A percentile compares a stretch with the other conserved stretches of the same genome.
Evolutionary conservation across 2,113 vertebrate genomes (phyloP).

Genomic region (Silurus meridionalis): DNA sequence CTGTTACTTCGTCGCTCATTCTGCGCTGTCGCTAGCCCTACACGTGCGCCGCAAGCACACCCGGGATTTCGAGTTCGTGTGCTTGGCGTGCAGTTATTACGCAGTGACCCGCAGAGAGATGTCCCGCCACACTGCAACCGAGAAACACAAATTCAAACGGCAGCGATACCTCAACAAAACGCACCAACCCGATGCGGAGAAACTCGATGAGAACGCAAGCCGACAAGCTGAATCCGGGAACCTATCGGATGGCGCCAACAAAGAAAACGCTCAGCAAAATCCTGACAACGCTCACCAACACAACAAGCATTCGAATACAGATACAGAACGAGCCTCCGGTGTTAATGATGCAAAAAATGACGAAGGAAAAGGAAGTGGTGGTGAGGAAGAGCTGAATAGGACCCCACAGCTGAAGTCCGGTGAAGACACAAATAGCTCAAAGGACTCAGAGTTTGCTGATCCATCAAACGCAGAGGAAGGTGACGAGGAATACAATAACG

Average conservation of each 20-base stretch:
- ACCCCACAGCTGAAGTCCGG: neutral
- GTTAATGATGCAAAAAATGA: neutral
- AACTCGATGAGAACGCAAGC: neutral
- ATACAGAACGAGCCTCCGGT: neutral
- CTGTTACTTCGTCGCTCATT: constrained; percentile 86
- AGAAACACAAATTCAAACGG: constrained; percentile 89
- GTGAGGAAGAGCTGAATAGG: neutral
- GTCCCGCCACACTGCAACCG: constrained; percentile 87
- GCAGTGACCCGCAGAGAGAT: constrained; percentile 90
- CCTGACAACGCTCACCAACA: constrained; percentile 31
- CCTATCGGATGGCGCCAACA: neutral
- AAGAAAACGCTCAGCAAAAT: neutral
- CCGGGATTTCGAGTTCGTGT: constrained; percentile 90
- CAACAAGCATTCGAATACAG: constrained; percentile 1
- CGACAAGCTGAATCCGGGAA: neutral
- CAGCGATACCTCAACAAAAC: constrained; percentile 70
- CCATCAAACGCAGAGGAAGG: neutral
- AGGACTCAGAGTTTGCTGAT: neutral
- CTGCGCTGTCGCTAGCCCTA: constrained; percentile 83
- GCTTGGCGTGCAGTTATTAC: constrained; percentile 92
- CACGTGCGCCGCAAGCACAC: constrained; percentile 92
- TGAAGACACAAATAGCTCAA: constrained; percentile 4
- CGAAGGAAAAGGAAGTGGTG: neutral
- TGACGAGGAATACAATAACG: neutral
- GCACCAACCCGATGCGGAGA: neutral